Conservation (phyloP, 2,113 vertebrate species). For the Equus quagga region DNA sequence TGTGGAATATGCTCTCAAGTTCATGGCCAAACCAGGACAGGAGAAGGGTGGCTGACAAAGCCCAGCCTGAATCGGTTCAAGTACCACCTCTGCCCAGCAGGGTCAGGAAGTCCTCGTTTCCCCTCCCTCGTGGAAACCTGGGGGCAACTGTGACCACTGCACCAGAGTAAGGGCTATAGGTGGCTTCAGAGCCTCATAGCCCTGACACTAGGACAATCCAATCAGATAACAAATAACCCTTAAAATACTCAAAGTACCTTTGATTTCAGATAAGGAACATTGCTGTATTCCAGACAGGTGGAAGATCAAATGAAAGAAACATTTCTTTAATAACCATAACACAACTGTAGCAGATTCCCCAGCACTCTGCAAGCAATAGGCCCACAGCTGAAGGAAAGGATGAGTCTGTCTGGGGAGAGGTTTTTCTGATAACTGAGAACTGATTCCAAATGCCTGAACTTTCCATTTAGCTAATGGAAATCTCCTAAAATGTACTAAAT, state of each 20-base stretch:
- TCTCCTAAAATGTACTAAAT: neutral
- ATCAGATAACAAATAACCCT: neutral
- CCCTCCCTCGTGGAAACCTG: neutral
- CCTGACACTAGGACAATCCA: neutral
- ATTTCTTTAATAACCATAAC: neutral
- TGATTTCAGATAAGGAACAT: constrained; percentile 3
- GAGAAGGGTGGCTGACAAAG: neutral
- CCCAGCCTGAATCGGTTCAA: neutral
- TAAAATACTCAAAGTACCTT: constrained; percentile 5
- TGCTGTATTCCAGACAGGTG: neutral
- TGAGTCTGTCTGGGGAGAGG: neutral
- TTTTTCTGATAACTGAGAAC: neutral
- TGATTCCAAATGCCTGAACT: neutral
- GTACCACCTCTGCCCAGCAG: neutral
- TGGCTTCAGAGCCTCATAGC: neutral
- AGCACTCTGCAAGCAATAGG: neutral
- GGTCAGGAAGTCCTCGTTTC: neutral
- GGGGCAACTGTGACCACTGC: neutral
- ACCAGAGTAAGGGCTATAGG: neutral
- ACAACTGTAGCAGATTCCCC: neutral
- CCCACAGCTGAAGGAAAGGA: neutral
- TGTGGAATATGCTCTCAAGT: neutral
- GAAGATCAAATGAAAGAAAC: neutral
- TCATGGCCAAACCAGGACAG: neutral
- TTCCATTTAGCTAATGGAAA: neutral